Evolutionary conservation across 2,797 vertebrate genomes (phyloP), one percentile per base, ranked within the genome.

Genomic region (Sebastes jordani): DNA sequence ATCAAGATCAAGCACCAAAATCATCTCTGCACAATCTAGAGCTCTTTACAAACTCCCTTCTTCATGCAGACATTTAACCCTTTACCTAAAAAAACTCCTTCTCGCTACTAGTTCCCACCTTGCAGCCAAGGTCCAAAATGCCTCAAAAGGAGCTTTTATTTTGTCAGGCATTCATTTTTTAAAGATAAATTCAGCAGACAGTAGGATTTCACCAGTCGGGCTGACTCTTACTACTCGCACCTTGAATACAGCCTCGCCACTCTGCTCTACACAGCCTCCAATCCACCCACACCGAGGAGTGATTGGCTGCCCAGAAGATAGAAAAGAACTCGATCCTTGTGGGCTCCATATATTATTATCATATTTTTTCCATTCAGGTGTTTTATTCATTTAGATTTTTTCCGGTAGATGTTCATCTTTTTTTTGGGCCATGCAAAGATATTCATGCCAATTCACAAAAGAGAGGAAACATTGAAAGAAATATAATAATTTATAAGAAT

Each of bases 251-350:
- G 85, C 74, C 27, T 80, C 67, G 76, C 9, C 3, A 62, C 72
- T 83, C 67, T 74, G 25, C 76, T 80, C 73, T 71, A 58, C 71
- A 76, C 58, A 61, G 54, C 81, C 81, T 89, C 71, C 78, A 78
- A 78, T 81, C 81, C 82, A 78, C 86, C 84, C 85, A 89, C 83
- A 84, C 70, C 72, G 66, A 25, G 9, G 2, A 64, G 55, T 55
- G 68, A 72, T 59, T 22, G 49, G 34, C 61, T 83, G 56, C 71
- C 86, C 74, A 88, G 73, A 80, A 68, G 79, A 91, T 11, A 30
- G 62, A 73, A 80, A 78, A 80, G 30, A 82, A 58, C 46, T 74
- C 56, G 32, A 70, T 76, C 20, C 22, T 79, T 65, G 55, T 55
- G 20, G 22, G 63, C 29, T 84, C 1, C 11, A 10, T 55, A 13